Evolutionary conservation across 53 echinoderm and acorn worm species (phyloP), one percentile per base, ranked within the genome.

Genomic region (Luidia sarsii): DNA sequence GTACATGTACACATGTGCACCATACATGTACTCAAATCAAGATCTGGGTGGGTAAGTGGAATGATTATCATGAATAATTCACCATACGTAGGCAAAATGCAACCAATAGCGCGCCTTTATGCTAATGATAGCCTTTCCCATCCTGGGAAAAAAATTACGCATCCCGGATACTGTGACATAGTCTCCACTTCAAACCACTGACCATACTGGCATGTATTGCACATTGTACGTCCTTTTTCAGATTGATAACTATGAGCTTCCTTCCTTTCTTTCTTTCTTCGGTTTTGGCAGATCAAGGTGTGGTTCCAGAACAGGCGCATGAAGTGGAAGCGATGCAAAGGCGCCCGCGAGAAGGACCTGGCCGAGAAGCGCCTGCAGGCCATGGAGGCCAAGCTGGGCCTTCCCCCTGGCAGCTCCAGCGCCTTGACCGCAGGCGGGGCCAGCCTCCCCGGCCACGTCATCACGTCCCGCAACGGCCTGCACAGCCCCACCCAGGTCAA

Each of bases 231-330:
- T 45, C 46, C 46, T 45, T 14, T 14, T n/a, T n/a, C n/a, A 25
- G 20, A 3, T 4, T 68, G 35, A 18, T 67, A 2, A 67, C 39
- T 8, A 18, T 19, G 45, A 33, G 28, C 7, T 23, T 3, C 13
- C 32, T 28, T 59, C 11, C 65, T 50, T 68, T 65, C 20, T n/a
- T n/a, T n/a, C n/a, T n/a, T n/a, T n/a, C n/a, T 24, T 51, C 35
- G 3, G 51, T n/a, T 25, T 68, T 32, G 51, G 2, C 64, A 95
- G 96, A 92, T 95, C 16, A 95, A 95, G 68, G 96, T 95, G n/a
- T 95, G 96, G 96, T 95, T 95, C 65, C 96, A 95, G 72, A 95
- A 95, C 86, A 86, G 96, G 19, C 88, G 96, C 24, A 95, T 95
- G 96, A 95, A 95, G 59, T 95, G 96, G 96, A 95, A 95, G 65